These are phyloP conservation scores for Dendrolimus pini DNA, from an alignment of 2,888 invertebrate genomes.

Conservation along the genomic window DNA sequence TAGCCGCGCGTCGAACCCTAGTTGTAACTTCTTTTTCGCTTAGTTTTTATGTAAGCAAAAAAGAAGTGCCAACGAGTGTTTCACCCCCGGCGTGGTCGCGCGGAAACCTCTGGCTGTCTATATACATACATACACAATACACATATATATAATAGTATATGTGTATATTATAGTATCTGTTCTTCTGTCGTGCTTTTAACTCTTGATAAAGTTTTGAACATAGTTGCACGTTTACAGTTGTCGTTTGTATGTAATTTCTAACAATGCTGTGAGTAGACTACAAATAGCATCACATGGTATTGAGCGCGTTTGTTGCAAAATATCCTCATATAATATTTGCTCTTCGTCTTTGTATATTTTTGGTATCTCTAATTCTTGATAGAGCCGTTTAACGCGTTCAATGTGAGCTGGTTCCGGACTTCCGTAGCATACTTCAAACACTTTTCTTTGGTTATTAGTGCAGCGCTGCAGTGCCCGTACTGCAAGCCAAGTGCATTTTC, in stretches of 20 bases:
- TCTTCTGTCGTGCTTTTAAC: too few species aligned
- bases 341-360: conserved; percentile 83
- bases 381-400: conserved; percentile 50
- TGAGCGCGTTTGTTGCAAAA: conserved; percentile 46
- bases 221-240: background rate
- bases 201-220: too few species aligned
- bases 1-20: too few species aligned
- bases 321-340: conserved; percentile 82
- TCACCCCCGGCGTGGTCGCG: too few species aligned
- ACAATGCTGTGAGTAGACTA: conserved; percentile 76
- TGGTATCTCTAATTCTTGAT: conserved; percentile 81
- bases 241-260: background rate
- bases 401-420: conserved; percentile 79
- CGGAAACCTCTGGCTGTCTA: too few species aligned
- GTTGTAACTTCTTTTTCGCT: too few species aligned
- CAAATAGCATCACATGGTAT: conserved; percentile 60
- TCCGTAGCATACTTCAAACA: conserved; percentile 84
- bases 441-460: conserved; percentile 75
- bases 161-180: too few species aligned
- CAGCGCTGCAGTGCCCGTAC: conserved; percentile 87
- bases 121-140: too few species aligned
- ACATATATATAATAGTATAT: too few species aligned
- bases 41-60: too few species aligned
- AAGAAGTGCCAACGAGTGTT: too few species aligned
- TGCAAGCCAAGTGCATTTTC: conserved; percentile 95